These are phyloP conservation scores for Diogma glabrata DNA, from an alignment of 2,888 invertebrate genomes.

Conservation along the genomic window DNA sequence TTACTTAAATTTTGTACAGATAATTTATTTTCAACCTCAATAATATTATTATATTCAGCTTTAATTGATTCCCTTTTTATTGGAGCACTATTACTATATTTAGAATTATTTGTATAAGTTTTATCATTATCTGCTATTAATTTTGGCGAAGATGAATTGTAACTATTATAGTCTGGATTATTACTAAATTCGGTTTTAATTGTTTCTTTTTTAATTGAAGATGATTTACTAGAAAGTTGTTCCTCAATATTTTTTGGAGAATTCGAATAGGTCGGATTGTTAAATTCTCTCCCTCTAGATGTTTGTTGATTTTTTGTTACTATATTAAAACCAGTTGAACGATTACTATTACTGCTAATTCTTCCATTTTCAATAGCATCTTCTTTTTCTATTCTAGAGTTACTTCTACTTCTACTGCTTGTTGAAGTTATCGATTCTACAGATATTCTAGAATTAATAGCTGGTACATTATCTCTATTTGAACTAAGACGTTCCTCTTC, in stretches of 20 bases:
- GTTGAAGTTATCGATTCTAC: slow-evolving; percentile 1
- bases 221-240: not conserved
- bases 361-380: slow-evolving; percentile 7
- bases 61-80: slow-evolving; percentile 18
- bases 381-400: not conserved
- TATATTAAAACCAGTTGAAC: slow-evolving; percentile 6
- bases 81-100: slow-evolving; percentile 15
- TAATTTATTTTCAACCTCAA: slow-evolving; percentile 11
- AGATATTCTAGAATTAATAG: slow-evolving; percentile 5
- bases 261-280: no score
- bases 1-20: slow-evolving; percentile 7
- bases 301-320: slow-evolving; percentile 3
- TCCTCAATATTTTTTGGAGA: slow-evolving; percentile 4
- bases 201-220: slow-evolving; percentile 15
- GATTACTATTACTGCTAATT: slow-evolving; percentile 1
- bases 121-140: slow-evolving; percentile 9
- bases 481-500: slow-evolving; percentile 5
- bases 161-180: slow-evolving; percentile 16
- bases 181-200: slow-evolving; percentile 19
- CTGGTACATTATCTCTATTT: slow-evolving; percentile 4
- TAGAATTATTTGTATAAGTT: slow-evolving; percentile 10
- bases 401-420: slow-evolving; percentile 2
- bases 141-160: slow-evolving; percentile 7
- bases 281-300: slow-evolving; percentile 6
- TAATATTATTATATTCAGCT: slow-evolving; percentile 16